These are phyloP conservation scores for Caenorhabditis drosophilae DNA, from an alignment of 2,888 invertebrate genomes.

Conservation along the genomic window DNA sequence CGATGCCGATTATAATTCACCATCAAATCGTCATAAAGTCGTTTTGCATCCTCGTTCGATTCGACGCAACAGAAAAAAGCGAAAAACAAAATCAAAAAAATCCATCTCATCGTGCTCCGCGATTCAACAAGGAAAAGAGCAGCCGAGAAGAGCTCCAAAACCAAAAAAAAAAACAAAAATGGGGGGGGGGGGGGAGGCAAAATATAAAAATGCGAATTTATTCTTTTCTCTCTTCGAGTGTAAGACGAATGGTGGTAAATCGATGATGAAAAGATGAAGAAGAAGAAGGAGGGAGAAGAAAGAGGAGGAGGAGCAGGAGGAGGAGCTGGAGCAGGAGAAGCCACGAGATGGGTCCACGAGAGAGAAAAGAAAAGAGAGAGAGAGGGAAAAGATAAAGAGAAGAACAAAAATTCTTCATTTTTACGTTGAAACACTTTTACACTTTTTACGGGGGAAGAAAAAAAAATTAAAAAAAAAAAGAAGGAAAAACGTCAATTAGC, in stretches of 20 bases:
- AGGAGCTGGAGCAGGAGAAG: not conserved
- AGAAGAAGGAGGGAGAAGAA: too few relatives aligned
- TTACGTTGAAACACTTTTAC: too few relatives aligned
- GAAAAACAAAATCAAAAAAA: slow-evolving; percentile 2
- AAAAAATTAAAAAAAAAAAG: too few relatives aligned
- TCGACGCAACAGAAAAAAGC: not conserved
- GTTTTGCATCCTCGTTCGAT: slow-evolving; percentile 73
- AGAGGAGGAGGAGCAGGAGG: too few relatives aligned
- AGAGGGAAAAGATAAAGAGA: not conserved
- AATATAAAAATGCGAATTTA: too few relatives aligned
- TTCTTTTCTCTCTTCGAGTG: too few relatives aligned
- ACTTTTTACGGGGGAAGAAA: too few relatives aligned
- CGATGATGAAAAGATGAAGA: too few relatives aligned
- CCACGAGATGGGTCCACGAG: not conserved
- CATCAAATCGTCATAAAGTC: slow-evolving; percentile 92
- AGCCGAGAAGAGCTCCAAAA: not conserved
- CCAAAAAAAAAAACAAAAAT: not conserved
- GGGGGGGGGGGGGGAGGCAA: too few relatives aligned
- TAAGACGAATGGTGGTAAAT: too few relatives aligned
- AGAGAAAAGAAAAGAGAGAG: not conserved
- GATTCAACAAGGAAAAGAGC: slow-evolving; percentile 13
- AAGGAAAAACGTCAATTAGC: too few relatives aligned
- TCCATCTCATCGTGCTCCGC: not conserved
- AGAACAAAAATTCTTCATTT: too few relatives aligned
- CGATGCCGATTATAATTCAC: slow-evolving; percentile 83